Evolutionary conservation across 2,113 vertebrate genomes (phyloP), one percentile per base, ranked within the genome.

Genomic region (Xiphophorus couchianus): DNA sequence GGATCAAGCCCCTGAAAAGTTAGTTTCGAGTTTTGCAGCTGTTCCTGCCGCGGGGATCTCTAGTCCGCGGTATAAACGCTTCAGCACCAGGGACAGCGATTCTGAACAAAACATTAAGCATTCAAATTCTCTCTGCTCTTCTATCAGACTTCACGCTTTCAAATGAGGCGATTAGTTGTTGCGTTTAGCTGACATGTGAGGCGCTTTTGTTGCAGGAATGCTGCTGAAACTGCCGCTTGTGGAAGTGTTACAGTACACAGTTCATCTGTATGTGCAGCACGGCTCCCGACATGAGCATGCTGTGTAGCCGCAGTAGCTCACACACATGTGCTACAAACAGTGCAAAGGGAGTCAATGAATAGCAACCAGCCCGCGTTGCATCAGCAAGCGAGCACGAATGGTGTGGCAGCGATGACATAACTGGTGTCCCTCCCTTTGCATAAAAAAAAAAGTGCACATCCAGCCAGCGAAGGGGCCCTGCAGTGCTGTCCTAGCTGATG

Each of bases 361-460:
- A 77, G 68, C 70, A 78, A 58, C 74, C 66, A 73, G 77, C 73
- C 62, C 30, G 35, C 42, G 70, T 85, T 83, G 84, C 82, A 84
- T 79, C 83, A 84, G 69, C 73, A 7, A 76, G 77, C 71, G 77
- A 71, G 70, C 76, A 78, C 37, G 71, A 76, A 81, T 68, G 82
- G 82, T 86, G 83, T 73, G 68, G 83, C 72, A 89, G 84, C 77
- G 81, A 88, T 93, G 91, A 94, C 91, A 94, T 93, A 93, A 93
- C 89, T 74, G 80, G 81, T 73, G 89, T 86, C 76, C 83, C 80
- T 91, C 82, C 80, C 84, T 86, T 88, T 74, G 71, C 86, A 82
- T 33, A 88, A 89, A 93, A 35, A 69, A 69, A 86, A 88, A 89
- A 93, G 81, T 87, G 87, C 76, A 83, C 71, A 86, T 73, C 72